Conservation (phyloP, 1,140 invertebrate species). For the Ceratosolen fusciceps region DNA sequence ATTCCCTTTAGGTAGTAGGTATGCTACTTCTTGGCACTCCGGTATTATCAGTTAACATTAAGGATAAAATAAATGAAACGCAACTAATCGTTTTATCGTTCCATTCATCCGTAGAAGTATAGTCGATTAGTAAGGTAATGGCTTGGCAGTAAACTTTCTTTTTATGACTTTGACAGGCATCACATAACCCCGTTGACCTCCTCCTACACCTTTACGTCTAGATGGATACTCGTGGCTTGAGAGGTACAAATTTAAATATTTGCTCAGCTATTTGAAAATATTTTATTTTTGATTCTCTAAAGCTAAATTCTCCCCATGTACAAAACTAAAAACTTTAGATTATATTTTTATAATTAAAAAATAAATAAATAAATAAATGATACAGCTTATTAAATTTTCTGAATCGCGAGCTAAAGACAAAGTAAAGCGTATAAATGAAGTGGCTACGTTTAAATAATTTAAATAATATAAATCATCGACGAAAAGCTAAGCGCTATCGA, state of each 20-base stretch:
- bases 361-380: too few relatives aligned
- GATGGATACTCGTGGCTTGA: not conserved
- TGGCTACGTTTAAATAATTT: too few relatives aligned
- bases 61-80: slow-evolving; percentile 7
- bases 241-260: not conserved
- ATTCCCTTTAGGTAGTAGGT: not conserved
- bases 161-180: slow-evolving; percentile 33
- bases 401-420: too few relatives aligned
- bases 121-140: slow-evolving; percentile 38
- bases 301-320: too few relatives aligned
- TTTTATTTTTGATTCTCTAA: not conserved
- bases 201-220: not conserved
- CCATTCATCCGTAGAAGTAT: slow-evolving; percentile 19
- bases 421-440: too few relatives aligned
- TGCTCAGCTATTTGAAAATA: not conserved
- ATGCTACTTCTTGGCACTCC: not conserved
- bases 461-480: too few relatives aligned
- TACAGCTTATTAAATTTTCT: too few relatives aligned
- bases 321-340: too few relatives aligned
- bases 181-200: not conserved
- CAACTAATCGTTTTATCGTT: slow-evolving; percentile 20
- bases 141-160: slow-evolving; percentile 31
- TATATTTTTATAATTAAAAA: too few relatives aligned
- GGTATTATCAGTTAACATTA: not conserved
- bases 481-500: too few relatives aligned